Evolutionary conservation across 2,797 vertebrate genomes (phyloP).

Genomic region (Neoniphon sammara): DNA sequence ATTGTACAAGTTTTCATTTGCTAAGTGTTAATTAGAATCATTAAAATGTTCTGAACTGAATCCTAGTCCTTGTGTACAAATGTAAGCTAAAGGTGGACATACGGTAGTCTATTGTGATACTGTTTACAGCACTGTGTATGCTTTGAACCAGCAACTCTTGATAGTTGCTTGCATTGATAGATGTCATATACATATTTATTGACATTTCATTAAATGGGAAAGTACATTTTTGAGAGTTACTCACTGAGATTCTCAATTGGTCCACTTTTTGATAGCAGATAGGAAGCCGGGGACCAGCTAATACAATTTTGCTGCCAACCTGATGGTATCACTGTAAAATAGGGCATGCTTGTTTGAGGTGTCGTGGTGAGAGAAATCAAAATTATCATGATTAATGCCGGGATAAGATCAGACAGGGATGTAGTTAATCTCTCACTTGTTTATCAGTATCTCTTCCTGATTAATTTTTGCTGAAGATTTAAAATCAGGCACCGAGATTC

Average conservation of each 20-base stretch:
- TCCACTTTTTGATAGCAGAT: slow-evolving; percentile 41
- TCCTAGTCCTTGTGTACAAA: slow-evolving; percentile 2
- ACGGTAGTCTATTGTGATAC: too few species aligned
- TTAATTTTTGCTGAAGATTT: slow-evolving; percentile 74
- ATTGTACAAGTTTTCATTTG: slow-evolving; percentile 3
- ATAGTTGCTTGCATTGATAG: slow-evolving; percentile 8
- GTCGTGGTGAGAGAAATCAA: slow-evolving; percentile 61
- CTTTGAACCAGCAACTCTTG: too few species aligned
- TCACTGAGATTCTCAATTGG: slow-evolving; percentile 23
- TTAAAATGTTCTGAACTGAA: slow-evolving; percentile 20
- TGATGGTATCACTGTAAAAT: slow-evolving; percentile 68
- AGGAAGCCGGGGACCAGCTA: slow-evolving; percentile 60
- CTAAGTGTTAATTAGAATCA: slow-evolving; percentile 31
- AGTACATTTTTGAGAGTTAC: slow-evolving; percentile 25
- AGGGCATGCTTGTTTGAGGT: slow-evolving; percentile 63
- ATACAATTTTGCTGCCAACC: slow-evolving; percentile 64
- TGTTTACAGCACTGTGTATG: too few species aligned
- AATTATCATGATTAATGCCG: slow-evolving; percentile 77
- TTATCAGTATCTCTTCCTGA: slow-evolving; percentile 74
- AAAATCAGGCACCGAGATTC: slow-evolving; percentile 70
- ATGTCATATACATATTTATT: slow-evolving; percentile 20
- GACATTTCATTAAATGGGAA: slow-evolving; percentile 17
- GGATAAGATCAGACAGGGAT: slow-evolving; percentile 65
- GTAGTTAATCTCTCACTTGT: slow-evolving; percentile 73
- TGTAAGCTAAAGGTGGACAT: too few species aligned